Conservation (phyloP, 2,797 vertebrate species). For the Hemitrygon akajei region DNA sequence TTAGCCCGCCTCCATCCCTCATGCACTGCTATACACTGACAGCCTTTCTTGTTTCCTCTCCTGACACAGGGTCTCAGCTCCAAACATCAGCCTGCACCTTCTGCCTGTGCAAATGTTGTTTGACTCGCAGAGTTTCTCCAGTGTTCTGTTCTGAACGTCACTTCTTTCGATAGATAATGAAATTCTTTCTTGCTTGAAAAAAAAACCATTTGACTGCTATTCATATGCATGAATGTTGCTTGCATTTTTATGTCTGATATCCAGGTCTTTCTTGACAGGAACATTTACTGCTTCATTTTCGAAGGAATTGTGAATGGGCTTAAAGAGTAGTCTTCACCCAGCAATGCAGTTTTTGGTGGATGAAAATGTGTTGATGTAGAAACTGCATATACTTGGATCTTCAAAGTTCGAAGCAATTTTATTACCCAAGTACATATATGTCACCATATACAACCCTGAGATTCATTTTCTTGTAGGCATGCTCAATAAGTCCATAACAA, state of each 20-base stretch:
- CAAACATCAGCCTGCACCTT: too few relatives aligned
- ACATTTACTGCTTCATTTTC: not conserved
- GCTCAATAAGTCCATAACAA: too few relatives aligned
- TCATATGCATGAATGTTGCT: not conserved
- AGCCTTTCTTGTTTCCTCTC: too few relatives aligned
- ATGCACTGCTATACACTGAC: too few relatives aligned
- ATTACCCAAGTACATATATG: too few relatives aligned
- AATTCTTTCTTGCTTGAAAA: not conserved
- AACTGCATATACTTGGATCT: not conserved
- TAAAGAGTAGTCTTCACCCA: not conserved
- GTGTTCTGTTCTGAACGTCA: not conserved
- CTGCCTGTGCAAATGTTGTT: too few relatives aligned
- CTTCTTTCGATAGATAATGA: not conserved
- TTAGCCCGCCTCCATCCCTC: too few relatives aligned
- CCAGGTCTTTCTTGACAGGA: not conserved
- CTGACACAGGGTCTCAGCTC: too few relatives aligned
- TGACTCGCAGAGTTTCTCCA: too few relatives aligned
- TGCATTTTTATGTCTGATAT: not conserved
- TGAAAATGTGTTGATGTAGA: not conserved
- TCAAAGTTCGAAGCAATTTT: too few relatives aligned
- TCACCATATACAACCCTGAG: too few relatives aligned
- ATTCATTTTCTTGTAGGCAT: too few relatives aligned
- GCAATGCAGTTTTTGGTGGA: not conserved
- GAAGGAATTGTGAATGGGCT: not conserved
- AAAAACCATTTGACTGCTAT: not conserved